Conservation (phyloP, 2,888 invertebrate species). For the Byasa hedistus region DNA sequence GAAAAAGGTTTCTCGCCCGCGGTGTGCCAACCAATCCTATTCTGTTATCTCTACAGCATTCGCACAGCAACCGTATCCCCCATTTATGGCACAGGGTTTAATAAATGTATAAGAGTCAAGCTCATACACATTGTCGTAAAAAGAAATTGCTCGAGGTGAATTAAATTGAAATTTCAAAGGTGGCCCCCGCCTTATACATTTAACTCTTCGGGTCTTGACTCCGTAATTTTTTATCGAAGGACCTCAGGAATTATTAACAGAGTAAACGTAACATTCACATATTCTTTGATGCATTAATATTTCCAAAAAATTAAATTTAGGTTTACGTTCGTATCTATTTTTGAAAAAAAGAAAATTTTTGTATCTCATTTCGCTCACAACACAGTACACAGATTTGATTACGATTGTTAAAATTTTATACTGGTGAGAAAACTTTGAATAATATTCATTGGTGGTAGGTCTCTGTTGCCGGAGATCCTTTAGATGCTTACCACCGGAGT, state of each 20-base stretch:
- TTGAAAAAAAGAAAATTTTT: too few species aligned
- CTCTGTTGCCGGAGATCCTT: too few species aligned
- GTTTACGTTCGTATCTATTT: too few species aligned
- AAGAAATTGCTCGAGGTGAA: constrained; percentile 42
- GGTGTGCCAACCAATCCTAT: constrained; percentile 17
- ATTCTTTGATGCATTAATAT: too few species aligned
- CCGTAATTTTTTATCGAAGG: constrained; percentile 3
- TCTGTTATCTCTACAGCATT: constrained; percentile 22
- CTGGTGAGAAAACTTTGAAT: too few species aligned
- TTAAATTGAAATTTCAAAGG: constrained; percentile 46
- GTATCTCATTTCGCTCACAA: too few species aligned
- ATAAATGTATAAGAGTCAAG: constrained; percentile 33
- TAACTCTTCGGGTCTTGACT: constrained; percentile 3
- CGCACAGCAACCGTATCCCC: constrained; percentile 22
- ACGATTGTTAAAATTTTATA: too few species aligned
- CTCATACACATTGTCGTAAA: constrained; percentile 36
- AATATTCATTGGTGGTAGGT: too few species aligned
- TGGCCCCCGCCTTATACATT: constrained; percentile 27
- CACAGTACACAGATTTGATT: too few species aligned
- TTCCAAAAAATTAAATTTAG: too few species aligned
- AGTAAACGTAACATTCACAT: too few species aligned
- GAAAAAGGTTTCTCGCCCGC: constrained; percentile 21
- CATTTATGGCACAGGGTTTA: constrained; percentile 30
- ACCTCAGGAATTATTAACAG: background rate
- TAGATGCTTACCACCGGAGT: too few species aligned